Evolutionary conservation across 2,797 vertebrate genomes (phyloP), one percentile per base, ranked within the genome.

Genomic region (Melanotaenia parkinsoni): DNA sequence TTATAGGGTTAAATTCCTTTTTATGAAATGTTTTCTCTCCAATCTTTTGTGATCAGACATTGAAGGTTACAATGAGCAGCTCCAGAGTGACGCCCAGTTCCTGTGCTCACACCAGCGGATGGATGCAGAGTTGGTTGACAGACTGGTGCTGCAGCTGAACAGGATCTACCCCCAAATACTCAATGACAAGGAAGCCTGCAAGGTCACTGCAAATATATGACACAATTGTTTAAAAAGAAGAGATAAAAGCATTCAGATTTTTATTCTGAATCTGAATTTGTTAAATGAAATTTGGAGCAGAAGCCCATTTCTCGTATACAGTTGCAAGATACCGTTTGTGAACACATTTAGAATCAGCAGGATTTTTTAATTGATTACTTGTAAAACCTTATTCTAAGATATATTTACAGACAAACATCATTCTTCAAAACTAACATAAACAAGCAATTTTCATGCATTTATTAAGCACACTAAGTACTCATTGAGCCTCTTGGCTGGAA

Each of bases 111-210:
- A 92, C 0, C 94, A 90, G 68, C 85, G 91, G 65, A 85, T 97
- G 87, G 95, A 94, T n/a, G 94, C 95, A 28, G 95, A 95, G 37
- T 92, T 96, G 70, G 93, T 96, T 2, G 97, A 98, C 87, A 96
- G 91, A 89, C 94, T 97, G 57, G 90, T 97, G 69, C 94, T 97
- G 70, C 97, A 97, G 91, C 95, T 98, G 65, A 97, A 96, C 86
- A 94, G 96, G 86, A 96, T 96, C 86, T 94, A 96, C 85, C 96
- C 97, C 0, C 96, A 97, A 83, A 95, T 97, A 77, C 96, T 98
- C 70, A 95, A 86, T 73, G 93, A 97, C 88, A 94, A 94, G 83
- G 97, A 97, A 81, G 96, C 96, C 1, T 95, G 96, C 89, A 95
- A 93, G 95, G 97, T 98, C 92, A 90, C 43, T 71, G 54, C 32